Percentiles rank a stretch among this genome's conserved stretches.
phyloP scores from a whole-genome alignment of 2,888 invertebrate genomes.

The Drosophila pseudotakahashii region DNA sequence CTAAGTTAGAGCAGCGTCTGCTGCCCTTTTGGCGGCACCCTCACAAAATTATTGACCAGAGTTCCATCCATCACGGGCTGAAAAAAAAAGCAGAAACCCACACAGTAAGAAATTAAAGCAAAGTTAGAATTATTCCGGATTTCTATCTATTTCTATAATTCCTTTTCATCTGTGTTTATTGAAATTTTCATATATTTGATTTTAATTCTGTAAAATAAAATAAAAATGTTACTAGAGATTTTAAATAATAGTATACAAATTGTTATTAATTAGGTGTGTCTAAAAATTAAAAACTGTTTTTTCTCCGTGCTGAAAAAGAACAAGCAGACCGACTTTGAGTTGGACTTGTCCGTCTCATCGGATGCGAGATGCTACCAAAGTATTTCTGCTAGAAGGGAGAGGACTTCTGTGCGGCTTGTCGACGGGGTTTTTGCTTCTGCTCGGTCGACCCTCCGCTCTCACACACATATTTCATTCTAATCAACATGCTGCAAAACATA shows the following conservation, averaged over 20 bases:
- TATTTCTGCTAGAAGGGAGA: conserved; percentile 71
- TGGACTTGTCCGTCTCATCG: conserved; percentile 65
- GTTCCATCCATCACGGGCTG: conserved; percentile 49
- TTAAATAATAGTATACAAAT: too few relatives aligned
- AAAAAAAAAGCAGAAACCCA: conserved; percentile 23
- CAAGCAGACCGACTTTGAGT: conserved; percentile 57
- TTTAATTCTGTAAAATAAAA: too few relatives aligned
- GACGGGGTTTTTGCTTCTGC: conserved; percentile 19
- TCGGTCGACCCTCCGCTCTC: conserved; percentile 19
- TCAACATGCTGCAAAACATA: conserved; percentile 76
- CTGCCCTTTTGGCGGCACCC: conserved; percentile 82
- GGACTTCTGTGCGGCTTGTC: conserved; percentile 57
- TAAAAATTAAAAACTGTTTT: not conserved
- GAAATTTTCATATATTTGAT: too few relatives aligned
- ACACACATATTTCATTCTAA: conserved; percentile 75
- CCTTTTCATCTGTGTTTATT: too few relatives aligned
- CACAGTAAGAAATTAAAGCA: conserved; percentile 29
- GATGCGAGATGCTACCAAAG: conserved; percentile 72
- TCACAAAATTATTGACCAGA: conserved; percentile 83
- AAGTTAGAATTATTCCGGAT: not conserved
- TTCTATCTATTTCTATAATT: not conserved
- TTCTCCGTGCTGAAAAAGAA: conserved; percentile 18
- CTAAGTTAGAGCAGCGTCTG: conserved; percentile 50
- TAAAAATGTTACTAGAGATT: too few relatives aligned
- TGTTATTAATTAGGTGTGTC: too few relatives aligned